Evolutionary conservation across 2,797 vertebrate genomes (phyloP).

Genomic region (Adelosebastes latens): DNA sequence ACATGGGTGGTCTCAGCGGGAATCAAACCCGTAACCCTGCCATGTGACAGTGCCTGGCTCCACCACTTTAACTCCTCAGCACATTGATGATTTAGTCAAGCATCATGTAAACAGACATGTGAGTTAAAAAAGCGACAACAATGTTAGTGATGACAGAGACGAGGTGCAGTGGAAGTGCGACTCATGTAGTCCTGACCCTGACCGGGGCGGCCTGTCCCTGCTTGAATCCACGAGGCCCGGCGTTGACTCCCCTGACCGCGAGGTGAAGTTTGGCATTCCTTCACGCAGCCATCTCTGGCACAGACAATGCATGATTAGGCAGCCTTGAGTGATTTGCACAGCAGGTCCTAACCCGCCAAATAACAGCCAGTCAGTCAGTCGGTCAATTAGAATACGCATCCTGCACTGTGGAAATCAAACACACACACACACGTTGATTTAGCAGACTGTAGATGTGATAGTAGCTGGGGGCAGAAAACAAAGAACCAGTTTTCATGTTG

Average conservation of each 20-base stretch:
- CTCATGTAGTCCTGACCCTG: neutral
- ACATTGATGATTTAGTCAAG: neutral
- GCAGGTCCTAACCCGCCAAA: constrained; percentile 54
- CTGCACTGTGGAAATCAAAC: neutral
- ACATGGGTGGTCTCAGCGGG: constrained; percentile 15
- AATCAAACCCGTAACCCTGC: neutral
- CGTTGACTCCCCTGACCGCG: constrained; percentile 18
- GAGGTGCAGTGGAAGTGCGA: neutral
- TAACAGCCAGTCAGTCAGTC: constrained; percentile 41
- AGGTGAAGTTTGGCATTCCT: constrained; percentile 59
- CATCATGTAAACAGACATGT: neutral
- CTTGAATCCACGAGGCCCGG: constrained; percentile 22
- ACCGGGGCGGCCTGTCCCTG: constrained; percentile 13
- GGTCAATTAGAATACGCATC: constrained; percentile 11
- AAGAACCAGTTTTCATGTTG: constrained; percentile 2
- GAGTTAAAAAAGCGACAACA: neutral
- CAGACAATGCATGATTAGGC: constrained; percentile 51
- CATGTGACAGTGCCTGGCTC: neutral
- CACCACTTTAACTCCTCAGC: neutral
- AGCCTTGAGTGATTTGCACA: constrained; percentile 49
- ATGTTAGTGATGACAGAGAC: neutral
- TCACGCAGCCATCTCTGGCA: constrained; percentile 20
- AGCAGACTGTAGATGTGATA: neutral
- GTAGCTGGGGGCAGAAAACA: neutral
- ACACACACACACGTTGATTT: neutral